Conservation (phyloP, 2,113 vertebrate genomes). For the Arenaria interpres region DNA sequence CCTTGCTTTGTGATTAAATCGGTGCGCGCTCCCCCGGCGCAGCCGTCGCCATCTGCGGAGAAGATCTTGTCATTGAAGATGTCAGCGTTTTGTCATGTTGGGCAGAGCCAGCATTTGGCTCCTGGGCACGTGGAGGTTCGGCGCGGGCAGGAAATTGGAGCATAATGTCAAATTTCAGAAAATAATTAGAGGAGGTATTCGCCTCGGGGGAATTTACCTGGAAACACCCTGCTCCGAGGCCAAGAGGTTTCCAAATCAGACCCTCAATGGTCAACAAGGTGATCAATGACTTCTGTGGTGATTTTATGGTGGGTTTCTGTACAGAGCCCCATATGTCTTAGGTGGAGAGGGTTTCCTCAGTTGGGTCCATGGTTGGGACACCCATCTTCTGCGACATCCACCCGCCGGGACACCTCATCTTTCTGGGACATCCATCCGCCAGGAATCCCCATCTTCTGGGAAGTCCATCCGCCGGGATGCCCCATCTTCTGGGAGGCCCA, state of each 20-base stretch:
- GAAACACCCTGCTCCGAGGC: background rate
- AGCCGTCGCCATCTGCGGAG: background rate
- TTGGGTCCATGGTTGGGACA: background rate
- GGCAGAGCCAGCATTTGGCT: background rate
- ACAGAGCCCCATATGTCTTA: background rate
- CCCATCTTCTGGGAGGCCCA: background rate
- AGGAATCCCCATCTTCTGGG: background rate
- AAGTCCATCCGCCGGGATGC: background rate
- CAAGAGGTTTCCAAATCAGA: background rate
- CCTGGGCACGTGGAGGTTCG: rapidly evolving
- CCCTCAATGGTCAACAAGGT: background rate
- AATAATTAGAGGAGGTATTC: background rate
- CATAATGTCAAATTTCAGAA: background rate
- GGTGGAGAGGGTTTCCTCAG: background rate
- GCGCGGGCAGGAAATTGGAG: background rate
- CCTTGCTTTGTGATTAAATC: background rate
- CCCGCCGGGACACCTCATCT: too few relatives aligned
- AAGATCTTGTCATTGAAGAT: rapidly evolving
- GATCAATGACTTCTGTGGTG: background rate
- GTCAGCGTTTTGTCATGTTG: rapidly evolving
- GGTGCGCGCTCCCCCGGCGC: rapidly evolving
- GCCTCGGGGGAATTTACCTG: background rate
- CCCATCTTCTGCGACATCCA: background rate
- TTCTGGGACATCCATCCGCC: background rate
- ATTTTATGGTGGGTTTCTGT: background rate